phyloP scores from a whole-genome alignment of 1,140 invertebrate species.

The Semibalanus balanoides region DNA sequence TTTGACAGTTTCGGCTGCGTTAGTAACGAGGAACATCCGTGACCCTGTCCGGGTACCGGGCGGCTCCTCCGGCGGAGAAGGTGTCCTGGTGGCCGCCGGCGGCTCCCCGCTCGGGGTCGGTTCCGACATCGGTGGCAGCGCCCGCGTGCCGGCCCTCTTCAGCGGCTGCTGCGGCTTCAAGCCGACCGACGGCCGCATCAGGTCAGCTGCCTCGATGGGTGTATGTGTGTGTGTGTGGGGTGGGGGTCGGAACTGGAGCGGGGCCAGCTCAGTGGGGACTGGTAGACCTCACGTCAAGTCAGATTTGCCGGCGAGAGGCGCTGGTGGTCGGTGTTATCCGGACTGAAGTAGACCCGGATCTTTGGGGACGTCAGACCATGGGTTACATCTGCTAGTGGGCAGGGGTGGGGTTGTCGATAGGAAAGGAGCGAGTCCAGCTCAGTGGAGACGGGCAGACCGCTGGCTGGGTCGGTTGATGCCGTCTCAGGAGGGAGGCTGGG shows the following conservation, averaged over 20 bases:
- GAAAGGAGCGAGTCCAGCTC: too few species aligned
- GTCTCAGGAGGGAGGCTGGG: too few species aligned
- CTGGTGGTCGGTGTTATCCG: too few species aligned
- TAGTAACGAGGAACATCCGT: slow-evolving; percentile 30
- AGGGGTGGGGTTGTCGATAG: too few species aligned
- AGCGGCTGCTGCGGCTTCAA: slow-evolving; percentile 76
- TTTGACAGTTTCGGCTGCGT: slow-evolving; percentile 27
- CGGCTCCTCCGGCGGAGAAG: slow-evolving; percentile 30
- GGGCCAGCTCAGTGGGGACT: not conserved
- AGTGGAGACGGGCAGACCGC: too few species aligned
- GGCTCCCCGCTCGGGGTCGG: slow-evolving; percentile 65
- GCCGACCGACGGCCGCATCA: slow-evolving; percentile 34
- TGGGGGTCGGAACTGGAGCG: not conserved
- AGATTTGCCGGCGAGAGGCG: too few species aligned
- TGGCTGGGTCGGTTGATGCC: too few species aligned
- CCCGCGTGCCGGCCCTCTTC: slow-evolving; percentile 68
- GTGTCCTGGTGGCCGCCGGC: slow-evolving; percentile 43
- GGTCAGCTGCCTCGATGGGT: not conserved
- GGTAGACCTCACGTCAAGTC: too few species aligned
- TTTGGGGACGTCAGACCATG: too few species aligned
- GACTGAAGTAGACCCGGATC: too few species aligned
- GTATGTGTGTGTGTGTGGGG: not conserved
- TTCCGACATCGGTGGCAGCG: slow-evolving; percentile 70
- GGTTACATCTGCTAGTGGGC: too few species aligned
- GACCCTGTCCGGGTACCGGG: slow-evolving; percentile 27